phyloP scores from a whole-genome alignment of 2,113 vertebrate genomes.

The Limanda limanda region DNA sequence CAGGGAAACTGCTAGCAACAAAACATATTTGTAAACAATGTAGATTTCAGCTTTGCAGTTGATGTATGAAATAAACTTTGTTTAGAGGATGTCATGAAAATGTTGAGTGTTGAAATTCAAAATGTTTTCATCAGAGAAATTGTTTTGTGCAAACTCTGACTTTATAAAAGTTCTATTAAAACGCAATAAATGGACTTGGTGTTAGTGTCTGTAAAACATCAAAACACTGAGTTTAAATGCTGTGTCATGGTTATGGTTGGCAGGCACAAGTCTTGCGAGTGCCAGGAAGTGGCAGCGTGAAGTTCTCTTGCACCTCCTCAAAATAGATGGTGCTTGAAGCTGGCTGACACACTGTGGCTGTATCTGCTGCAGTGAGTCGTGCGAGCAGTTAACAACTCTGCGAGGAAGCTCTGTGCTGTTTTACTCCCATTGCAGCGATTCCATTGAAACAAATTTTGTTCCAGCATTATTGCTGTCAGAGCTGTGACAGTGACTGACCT shows the following conservation, averaged over 20 bases:
- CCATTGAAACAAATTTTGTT: background rate
- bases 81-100: background rate
- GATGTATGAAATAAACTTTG: too few species aligned
- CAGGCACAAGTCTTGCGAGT: background rate
- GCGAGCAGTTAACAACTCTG: background rate
- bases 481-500: background rate
- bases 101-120: background rate
- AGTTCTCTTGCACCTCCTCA: conserved; percentile 7
- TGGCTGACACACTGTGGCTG: conserved; percentile 7
- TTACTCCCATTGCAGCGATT: background rate
- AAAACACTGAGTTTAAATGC: background rate
- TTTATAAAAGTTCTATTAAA: background rate
- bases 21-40: conserved; percentile 14
- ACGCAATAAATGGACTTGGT: background rate
- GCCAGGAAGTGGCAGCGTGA: background rate
- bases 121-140: conserved; percentile 1
- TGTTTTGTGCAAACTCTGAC: background rate
- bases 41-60: background rate
- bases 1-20: background rate
- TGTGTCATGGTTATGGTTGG: background rate
- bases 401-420: background rate
- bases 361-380: conserved; percentile 1
- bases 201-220: background rate
- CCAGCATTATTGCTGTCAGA: background rate
- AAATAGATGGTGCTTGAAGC: conserved; percentile 22